Percentiles rank a stretch among this genome's conserved stretches.
These are phyloP conservation scores for Ormyrus rosae DNA, from an alignment of 2,888 invertebrate genomes.

Conservation along the genomic window DNA sequence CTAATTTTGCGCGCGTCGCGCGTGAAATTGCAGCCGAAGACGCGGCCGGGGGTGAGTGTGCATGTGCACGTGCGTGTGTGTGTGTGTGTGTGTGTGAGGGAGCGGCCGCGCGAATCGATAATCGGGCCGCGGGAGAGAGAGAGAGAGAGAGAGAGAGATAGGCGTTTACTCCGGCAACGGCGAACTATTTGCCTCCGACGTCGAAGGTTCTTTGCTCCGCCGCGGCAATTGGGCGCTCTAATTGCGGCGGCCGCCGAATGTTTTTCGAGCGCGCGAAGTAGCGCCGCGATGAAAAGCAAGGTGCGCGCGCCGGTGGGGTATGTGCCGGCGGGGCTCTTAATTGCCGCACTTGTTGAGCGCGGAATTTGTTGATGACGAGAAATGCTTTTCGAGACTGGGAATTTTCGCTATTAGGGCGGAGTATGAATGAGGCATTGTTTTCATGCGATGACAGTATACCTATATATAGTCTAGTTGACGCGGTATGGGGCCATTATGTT, in stretches of 20 bases:
- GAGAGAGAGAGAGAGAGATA: conserved; percentile 21
- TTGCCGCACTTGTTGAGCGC: conserved; percentile 4
- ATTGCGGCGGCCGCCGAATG: conserved; percentile 59
- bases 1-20: conserved; percentile 11
- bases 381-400: not conserved
- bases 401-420: no score
- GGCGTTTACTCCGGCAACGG: conserved; percentile 2
- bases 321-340: not conserved
- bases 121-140: conserved; percentile 15
- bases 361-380: not conserved
- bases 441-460: no score
- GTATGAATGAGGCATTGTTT: no score
- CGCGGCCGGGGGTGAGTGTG: no score
- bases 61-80: no score
- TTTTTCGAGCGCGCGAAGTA: not conserved
- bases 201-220: not conserved
- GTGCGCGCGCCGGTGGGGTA: not conserved
- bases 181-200: conserved; percentile 19
- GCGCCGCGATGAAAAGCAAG: no score
- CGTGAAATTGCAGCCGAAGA: conserved; percentile 19
- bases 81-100: not conserved
- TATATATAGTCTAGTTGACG: no score
- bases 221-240: conserved; percentile 54
- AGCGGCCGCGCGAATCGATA: conserved; percentile 39
- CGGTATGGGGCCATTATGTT: no score